Evolutionary conservation across 2,888 invertebrate species (phyloP), one percentile per base, ranked within the genome.

Genomic region (Branchinecta sandiegonensis): DNA sequence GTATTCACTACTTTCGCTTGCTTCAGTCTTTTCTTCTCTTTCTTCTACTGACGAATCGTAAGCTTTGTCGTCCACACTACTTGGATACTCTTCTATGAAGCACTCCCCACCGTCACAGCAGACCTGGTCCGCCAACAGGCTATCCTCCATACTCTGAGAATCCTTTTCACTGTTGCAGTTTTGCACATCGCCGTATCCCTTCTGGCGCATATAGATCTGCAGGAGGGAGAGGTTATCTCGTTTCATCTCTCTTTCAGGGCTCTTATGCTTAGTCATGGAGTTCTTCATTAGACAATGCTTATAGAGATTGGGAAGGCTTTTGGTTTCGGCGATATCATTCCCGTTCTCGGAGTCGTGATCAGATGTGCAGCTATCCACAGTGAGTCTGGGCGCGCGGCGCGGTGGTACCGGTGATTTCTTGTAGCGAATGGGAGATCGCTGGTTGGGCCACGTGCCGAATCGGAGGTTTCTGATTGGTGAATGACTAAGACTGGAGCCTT

Each of bases 321-420:
- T 72, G 50, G 69, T 70, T 56, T 70, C 71, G 10, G 70, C 46
- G 47, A 71, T 66, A 48, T 69, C 70, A 56, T 71, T 72, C 7
- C 72, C 71, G 70, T 72, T 72, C 46, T 70, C 70, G 47, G 69
- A 70, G 13, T 70, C 71, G 13, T 71, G 71, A 13, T 72, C 72
- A 64, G 71, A 71, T 37, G 71, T 67, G 67, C 71, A 70, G 66
- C 71, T 71, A 48, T 72, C 72, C 23, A 70, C 66, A 68, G 71
- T 70, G 64, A 71, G 72, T 50, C 69, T 72, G 46, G 70, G 48
- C 11, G 70, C 70, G 11, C 72, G 69, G n/a, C 70, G 71, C 48
- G 71, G 70, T 37, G 72, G 72, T 48, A 69, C 63, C 13, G 72
- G 72, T n/a, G 67, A 67, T 48, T 48, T 48, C 10, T 47, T 47